Evolutionary conservation across 2,797 vertebrate species (phyloP).

Genomic region (Poeciliopsis paucimaculata): DNA sequence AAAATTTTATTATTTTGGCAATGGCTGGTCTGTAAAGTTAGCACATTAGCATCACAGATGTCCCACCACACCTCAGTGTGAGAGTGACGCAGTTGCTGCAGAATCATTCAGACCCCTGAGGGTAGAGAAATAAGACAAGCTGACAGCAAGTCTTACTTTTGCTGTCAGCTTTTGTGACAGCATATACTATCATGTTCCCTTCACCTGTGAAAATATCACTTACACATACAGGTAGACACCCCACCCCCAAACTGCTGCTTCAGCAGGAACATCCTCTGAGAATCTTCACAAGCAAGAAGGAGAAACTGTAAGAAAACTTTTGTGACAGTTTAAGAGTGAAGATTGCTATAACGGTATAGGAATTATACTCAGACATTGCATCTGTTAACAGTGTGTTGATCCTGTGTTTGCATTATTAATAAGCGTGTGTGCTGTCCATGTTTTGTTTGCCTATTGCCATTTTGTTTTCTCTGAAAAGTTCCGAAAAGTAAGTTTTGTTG

Average conservation of each 20-base stretch:
- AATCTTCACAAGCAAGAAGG: not conserved
- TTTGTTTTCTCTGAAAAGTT: not conserved
- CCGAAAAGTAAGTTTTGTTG: not conserved
- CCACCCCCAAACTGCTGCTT: slow-evolving; percentile 20
- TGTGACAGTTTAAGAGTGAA: slow-evolving; percentile 12
- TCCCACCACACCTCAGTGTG: not conserved
- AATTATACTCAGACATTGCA: slow-evolving; percentile 47
- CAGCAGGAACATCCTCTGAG: slow-evolving; percentile 3
- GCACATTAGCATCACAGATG: slow-evolving; percentile 11
- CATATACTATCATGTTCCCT: slow-evolving; percentile 7
- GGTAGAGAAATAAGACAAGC: slow-evolving; percentile 20
- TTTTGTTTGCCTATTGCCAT: not conserved
- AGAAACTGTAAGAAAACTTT: slow-evolving; percentile 12
- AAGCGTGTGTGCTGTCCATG: slow-evolving; percentile 20
- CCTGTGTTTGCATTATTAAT: slow-evolving; percentile 47
- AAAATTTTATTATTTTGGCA: not conserved
- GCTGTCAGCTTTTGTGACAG: slow-evolving; percentile 14
- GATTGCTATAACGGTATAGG: slow-evolving; percentile 22
- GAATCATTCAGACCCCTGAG: not conserved
- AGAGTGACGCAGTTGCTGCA: slow-evolving; percentile 5
- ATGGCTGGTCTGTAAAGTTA: not conserved
- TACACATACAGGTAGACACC: slow-evolving; percentile 3
- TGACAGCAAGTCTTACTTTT: slow-evolving; percentile 20
- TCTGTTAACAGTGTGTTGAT: slow-evolving; percentile 23
- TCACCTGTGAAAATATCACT: slow-evolving; percentile 5